Base-by-base conservation (phyloP, 2,888 invertebrate genomes). In the Andrena marginata region DNA sequence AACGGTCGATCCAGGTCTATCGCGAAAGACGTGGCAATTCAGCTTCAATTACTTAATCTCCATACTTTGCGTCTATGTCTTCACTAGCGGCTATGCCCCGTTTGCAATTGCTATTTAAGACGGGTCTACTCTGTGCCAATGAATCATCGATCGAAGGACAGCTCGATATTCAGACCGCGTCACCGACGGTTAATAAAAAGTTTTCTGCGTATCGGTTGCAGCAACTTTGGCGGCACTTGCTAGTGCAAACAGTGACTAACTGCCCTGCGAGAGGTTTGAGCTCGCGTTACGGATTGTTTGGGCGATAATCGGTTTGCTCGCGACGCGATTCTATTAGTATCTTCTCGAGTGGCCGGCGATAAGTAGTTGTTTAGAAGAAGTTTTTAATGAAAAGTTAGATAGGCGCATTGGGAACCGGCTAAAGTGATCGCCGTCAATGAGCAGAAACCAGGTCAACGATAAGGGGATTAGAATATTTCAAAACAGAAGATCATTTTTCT, bases 91-190 rank as follows among this genome's bases (percentile, higher is more conserved):
- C 60, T 35, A 16, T 26, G n/a, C 42, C 20, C 20, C 33, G 33
- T 62, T 31, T 49, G 49, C 64, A 23, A 16, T 16, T 13, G 60
- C 8, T 76, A 72, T 73, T 69, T 64, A 20, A 56, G 82, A 60
- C 64, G 8, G 33, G 42, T 67, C 49, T 23, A 51, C 56, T 35
- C 29, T 49, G 42, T 65, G 56, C 65, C 63, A 64, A 82, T 82
- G 84, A 82, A 84, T 75, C 82, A 72, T 42, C 71, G 51, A 73
- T 74, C 73, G 73, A 82, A 82, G 79, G 71, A 78, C 75, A 54
- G 59, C 69, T 80, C 48, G 65, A 84, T 73, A 76, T 68, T 51
- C 68, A 72, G 51, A 49, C 16, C 68, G 64, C 76, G 73, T 73
- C 78, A 80, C n/a, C 42, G 64, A 56, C 73, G 26, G 75, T 69